phyloP scores from a whole-genome alignment of 2,888 invertebrate genomes.

The Galeruca laticollis region DNA sequence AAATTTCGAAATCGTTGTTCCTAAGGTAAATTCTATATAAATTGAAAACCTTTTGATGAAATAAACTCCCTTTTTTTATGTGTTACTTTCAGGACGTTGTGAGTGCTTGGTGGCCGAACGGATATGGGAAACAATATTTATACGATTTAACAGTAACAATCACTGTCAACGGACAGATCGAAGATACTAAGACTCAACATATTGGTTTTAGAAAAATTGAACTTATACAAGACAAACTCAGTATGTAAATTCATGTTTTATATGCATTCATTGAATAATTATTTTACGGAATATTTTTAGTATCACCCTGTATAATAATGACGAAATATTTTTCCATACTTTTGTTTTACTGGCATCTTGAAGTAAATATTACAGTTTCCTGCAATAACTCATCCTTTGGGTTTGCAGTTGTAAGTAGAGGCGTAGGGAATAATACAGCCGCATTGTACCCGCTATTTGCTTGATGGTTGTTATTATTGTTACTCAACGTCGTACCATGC shows the following conservation, averaged over 20 bases:
- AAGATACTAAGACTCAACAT: conserved; percentile 68
- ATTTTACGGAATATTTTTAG: too few species aligned
- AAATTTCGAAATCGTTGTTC: conserved; percentile 30
- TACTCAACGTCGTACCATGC: too few species aligned
- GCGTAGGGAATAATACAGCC: too few species aligned
- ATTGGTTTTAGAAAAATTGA: conserved; percentile 91
- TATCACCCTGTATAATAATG: not conserved
- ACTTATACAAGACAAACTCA: conserved; percentile 80
- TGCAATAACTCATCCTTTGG: too few species aligned
- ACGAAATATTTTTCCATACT: too few species aligned
- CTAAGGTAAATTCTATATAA: conserved; percentile 50
- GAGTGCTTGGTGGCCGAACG: conserved; percentile 95
- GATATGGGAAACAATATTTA: conserved; percentile 83
- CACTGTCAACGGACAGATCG: conserved; percentile 59
- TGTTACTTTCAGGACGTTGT: conserved; percentile 62
- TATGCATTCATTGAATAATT: too few species aligned
- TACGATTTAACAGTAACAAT: conserved; percentile 76
- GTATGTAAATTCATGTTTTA: conserved; percentile 42
- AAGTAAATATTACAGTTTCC: too few species aligned
- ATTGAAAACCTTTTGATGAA: not conserved
- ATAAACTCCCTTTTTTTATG: not conserved
- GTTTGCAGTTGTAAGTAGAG: too few species aligned
- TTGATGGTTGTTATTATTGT: too few species aligned
- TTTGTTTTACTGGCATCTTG: too few species aligned
- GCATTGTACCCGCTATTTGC: too few species aligned